Conservation (phyloP, 2,888 invertebrate species). For the Melanotus villosus region DNA sequence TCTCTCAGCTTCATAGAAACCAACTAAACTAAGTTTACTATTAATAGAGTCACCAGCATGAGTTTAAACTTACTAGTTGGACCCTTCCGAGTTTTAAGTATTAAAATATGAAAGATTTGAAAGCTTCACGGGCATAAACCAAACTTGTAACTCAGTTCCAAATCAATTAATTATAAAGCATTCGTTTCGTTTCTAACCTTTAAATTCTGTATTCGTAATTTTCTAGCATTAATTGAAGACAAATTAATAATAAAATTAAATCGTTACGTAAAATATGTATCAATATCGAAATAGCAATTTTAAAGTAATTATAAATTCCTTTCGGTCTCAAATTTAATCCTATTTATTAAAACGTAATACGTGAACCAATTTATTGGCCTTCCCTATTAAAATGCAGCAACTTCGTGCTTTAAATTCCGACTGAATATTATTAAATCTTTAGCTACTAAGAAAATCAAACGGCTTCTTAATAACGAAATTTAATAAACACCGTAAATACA, state of each 20-base stretch:
- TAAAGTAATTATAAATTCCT: slow-evolving; percentile 1
- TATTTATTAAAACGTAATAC: slow-evolving; percentile 25
- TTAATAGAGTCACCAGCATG: slow-evolving; percentile 26
- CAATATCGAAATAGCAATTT: not conserved
- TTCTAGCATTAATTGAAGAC: too few species aligned
- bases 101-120: too few species aligned
- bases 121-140: too few species aligned
- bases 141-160: too few species aligned
- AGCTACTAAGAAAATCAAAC: slow-evolving; percentile 29
- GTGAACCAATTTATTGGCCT: slow-evolving; percentile 29
- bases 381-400: slow-evolving; percentile 33
- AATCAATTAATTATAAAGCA: too few species aligned
- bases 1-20: slow-evolving; percentile 26
- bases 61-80: slow-evolving; percentile 15
- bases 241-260: not conserved
- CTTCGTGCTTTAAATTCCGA: slow-evolving; percentile 35
- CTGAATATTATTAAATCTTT: slow-evolving; percentile 38
- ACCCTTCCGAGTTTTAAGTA: not conserved
- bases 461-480: slow-evolving; percentile 32
- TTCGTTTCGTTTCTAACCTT: too few species aligned
- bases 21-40: slow-evolving; percentile 31
- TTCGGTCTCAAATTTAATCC: slow-evolving; percentile 6
- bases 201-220: too few species aligned
- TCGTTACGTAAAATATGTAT: too few species aligned
- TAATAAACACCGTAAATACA: slow-evolving; percentile 17